phyloP scores from a whole-genome alignment of 64 coral and sea anemone genomes.

The Trachythela sp. region DNA sequence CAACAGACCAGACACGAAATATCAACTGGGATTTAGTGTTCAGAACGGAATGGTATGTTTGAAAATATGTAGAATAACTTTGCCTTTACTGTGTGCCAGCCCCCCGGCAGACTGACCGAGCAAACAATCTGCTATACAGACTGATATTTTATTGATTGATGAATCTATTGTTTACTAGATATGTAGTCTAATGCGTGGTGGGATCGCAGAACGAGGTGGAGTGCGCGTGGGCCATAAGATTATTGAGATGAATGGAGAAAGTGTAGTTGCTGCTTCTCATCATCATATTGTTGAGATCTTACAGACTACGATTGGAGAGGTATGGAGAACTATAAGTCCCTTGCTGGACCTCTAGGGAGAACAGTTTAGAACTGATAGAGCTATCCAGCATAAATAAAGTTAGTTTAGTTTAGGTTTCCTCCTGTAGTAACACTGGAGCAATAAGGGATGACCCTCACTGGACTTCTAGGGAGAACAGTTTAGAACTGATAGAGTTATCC shows the following conservation, averaged over 20 bases:
- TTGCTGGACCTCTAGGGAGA: too few relatives aligned
- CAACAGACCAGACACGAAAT: conserved; percentile 97
- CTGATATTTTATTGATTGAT: not conserved
- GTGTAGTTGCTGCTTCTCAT: conserved; percentile 89
- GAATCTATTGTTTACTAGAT: conserved; percentile 45
- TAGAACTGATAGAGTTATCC: too few relatives aligned
- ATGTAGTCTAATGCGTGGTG: conserved; percentile 93
- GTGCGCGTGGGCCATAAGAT: conserved; percentile 95
- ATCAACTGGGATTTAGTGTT: conserved; percentile 94
- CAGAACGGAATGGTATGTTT: conserved; percentile 96
- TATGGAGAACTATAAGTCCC: conserved; percentile 18
- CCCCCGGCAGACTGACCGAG: too few relatives aligned
- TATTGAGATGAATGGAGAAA: conserved; percentile 93
- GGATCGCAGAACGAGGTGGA: conserved; percentile 90
- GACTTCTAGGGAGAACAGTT: too few relatives aligned
- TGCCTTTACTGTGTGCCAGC: too few relatives aligned
- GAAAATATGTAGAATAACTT: too few relatives aligned
- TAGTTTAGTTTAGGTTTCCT: too few relatives aligned
- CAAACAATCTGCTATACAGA: not conserved
- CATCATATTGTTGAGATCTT: conserved; percentile 88
- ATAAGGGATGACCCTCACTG: too few relatives aligned
- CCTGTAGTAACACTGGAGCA: too few relatives aligned
- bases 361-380: too few relatives aligned
- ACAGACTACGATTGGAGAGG: conserved; percentile 86
- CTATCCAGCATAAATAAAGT: too few relatives aligned